Base-by-base conservation (phyloP, 2,113 vertebrate species). In the Meleagris gallopavo region DNA sequence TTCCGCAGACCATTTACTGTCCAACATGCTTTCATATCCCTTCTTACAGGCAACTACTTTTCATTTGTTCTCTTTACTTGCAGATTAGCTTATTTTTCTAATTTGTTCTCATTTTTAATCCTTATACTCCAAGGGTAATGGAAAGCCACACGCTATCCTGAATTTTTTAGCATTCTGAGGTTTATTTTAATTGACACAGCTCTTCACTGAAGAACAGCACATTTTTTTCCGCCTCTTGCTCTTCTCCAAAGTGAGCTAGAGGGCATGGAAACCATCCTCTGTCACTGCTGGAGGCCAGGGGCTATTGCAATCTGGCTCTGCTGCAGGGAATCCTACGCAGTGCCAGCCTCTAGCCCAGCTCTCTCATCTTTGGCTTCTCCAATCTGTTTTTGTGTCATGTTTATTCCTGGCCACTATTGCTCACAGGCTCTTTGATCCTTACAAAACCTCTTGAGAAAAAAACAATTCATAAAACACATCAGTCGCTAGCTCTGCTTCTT, bases 131-230 rank as follows among this genome's bases (percentile, higher is more conserved):
- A 81, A 67, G 82, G 27, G 30, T 60, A 80, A 61, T 15, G 32
- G 55, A 55, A 83, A 24, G 46, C 66, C 41, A 67, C 52, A 13
- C 67, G 46, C 27, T 27, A 46, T 77, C 45, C 79, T 40, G 87
- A 38, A 60, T 67, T 67, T 67, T 71, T 71, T 65, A 32, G 13
- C 24, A 11, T 75, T 40, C 34, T 67, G 65, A 40, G 66, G 41
- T 57, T 82, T 45, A 89, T 95, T 90, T 84, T 78, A 83, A 86
- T 84, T 94, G 92, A 52, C 57, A 32, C 12, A 36, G 13, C 32
- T 73, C 27, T 70, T 67, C 38, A 17, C 2, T 83, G 75, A 65
- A 88, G 73, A 77, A 2, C 60, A 83, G 38, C 22, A 0, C 2
- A 36, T 71, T 34, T 0, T 40, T 77, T 83, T 74, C 36, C 57